Conservation (phyloP, 2,888 invertebrate genomes). For the Heliconius sara region DNA sequence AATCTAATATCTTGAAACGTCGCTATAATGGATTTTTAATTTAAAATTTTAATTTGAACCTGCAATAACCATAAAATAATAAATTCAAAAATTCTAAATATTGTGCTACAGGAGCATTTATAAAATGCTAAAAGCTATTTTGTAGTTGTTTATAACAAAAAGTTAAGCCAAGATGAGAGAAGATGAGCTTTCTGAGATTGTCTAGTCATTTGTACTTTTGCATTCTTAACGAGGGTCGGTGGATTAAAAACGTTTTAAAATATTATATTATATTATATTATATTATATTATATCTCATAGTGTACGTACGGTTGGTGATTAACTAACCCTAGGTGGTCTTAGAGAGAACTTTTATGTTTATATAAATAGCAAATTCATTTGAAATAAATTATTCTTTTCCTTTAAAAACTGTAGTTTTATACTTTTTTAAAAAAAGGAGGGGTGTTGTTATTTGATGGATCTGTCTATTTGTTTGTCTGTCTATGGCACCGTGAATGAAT, state of each 20-base stretch:
- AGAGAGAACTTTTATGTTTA: neutral
- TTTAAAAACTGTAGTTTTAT: too few species aligned
- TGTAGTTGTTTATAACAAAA: conserved; percentile 16
- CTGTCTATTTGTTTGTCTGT: too few species aligned
- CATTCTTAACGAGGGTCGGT: conserved; percentile 16
- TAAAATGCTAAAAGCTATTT: conserved; percentile 4
- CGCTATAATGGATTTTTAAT: neutral
- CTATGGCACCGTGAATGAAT: too few species aligned
- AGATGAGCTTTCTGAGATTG: conserved; percentile 15
- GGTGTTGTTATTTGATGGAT: too few species aligned
- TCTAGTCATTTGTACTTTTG: conserved; percentile 18
- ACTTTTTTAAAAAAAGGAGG: too few species aligned
- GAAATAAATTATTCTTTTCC: neutral
- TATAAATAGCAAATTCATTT: neutral
- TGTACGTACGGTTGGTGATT: neutral
- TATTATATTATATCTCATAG: neutral
- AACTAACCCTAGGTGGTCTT: neutral
- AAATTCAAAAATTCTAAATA: neutral
- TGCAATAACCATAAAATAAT: neutral
- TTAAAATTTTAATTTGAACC: neutral
- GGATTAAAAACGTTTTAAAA: conserved; percentile 21
- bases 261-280: neutral
- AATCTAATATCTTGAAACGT: neutral
- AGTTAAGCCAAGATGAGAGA: conserved; percentile 10
- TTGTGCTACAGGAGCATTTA: neutral